phyloP scores from a whole-genome alignment of 2,113 vertebrate species.

The Diadophis punctatus region DNA sequence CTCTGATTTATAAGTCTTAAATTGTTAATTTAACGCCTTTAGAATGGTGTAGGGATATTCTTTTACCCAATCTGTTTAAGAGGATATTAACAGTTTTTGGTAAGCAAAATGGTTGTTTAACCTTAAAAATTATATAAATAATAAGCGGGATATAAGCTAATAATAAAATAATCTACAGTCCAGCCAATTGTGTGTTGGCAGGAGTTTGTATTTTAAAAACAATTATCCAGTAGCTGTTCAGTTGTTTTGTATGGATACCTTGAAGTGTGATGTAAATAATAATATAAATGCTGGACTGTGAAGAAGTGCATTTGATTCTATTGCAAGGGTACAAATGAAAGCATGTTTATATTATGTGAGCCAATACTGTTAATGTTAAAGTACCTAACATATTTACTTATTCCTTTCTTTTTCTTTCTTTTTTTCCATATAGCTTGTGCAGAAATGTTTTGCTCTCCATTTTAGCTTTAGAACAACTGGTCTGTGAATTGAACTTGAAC shows the following conservation, averaged over 20 bases:
- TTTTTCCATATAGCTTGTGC: not conserved
- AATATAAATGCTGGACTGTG: rapidly evolving
- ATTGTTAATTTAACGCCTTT: not conserved
- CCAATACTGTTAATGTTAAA: not conserved
- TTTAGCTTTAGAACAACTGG: not conserved
- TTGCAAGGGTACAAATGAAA: rapidly evolving
- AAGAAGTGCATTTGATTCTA: rapidly evolving
- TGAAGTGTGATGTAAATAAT: rapidly evolving
- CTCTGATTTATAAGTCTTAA: not conserved
- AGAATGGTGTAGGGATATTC: not conserved
- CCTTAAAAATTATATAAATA: not conserved
- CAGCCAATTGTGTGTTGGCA: not conserved
- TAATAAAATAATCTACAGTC: not conserved
- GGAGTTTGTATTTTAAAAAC: not conserved
- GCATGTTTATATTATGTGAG: not conserved
- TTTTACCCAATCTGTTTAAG: not conserved
- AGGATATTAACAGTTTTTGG: not conserved
- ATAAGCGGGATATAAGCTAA: not conserved
- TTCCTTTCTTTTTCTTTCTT: not conserved
- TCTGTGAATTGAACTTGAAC: not conserved
- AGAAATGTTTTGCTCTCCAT: not conserved
- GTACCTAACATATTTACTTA: not conserved
- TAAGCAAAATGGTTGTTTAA: not conserved
- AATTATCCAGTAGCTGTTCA: not conserved
- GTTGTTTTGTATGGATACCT: not conserved